Evolutionary conservation across 1,140 invertebrate species (phyloP), one percentile per base, ranked within the genome.

Genomic region (Sweltsa coloradensis): DNA sequence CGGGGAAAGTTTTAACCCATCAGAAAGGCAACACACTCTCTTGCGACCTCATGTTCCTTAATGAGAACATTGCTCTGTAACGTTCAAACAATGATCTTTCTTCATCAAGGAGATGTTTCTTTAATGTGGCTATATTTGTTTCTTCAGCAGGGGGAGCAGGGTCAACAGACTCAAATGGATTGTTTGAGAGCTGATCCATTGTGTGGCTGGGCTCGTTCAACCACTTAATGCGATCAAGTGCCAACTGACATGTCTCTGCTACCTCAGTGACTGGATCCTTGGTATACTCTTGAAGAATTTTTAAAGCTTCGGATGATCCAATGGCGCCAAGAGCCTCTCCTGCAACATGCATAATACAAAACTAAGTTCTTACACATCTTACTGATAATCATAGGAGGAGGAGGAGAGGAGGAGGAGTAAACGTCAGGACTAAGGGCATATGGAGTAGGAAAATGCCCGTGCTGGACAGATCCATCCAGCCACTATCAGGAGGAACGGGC

Each of bases 291-390:
- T 86, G 68, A 19, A 98, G 67, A 51, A 91, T 58, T 45, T 76
- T 65, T 42, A 83, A 56, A 1, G 81, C 77, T 49, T 74, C 69
- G 11, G 70, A 58, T 43, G 78, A 70, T 3, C 90, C 96, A 54
- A 99, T 96, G 3, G 97, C 96, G 21, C 93, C 97, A 7, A 99
- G 65, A 11, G 96, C 97, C 79, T 99, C 95, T 51, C 82, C 88
- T 91, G 60, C 34, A 74, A 66, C 53, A 52, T 34, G 16, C 6
- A 45, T 16, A 7, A 3, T n/a, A n/a, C n/a, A n/a, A n/a, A n/a
- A n/a, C n/a, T n/a, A n/a, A n/a, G n/a, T n/a, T n/a, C n/a, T n/a
- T n/a, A n/a, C n/a, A n/a, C n/a, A n/a, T n/a, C n/a, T n/a, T n/a
- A n/a, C n/a, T n/a, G n/a, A n/a, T n/a, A n/a, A n/a, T n/a, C n/a